phyloP scores from a whole-genome alignment of 2,113 vertebrate genomes.

The Rafetus swinhoei region DNA sequence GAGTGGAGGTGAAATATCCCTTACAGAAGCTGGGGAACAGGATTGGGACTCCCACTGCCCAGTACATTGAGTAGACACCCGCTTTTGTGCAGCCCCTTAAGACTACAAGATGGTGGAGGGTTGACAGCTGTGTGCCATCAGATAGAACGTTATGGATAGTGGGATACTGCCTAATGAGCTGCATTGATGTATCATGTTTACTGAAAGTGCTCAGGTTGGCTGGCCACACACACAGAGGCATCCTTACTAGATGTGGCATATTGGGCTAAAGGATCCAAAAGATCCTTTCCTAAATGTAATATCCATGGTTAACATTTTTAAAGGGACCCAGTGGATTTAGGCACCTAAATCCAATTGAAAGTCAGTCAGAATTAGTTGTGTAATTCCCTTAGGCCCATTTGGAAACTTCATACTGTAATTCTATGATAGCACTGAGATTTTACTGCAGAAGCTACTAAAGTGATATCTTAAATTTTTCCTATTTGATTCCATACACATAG shows the following conservation, averaged over 20 bases:
- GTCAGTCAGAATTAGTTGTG: not conserved
- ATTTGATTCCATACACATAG: not conserved
- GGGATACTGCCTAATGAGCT: no score
- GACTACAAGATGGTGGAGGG: not conserved
- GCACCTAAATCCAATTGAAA: not conserved
- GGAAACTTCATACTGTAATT: not conserved
- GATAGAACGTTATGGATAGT: not conserved
- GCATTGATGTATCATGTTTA: not conserved
- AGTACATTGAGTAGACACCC: not conserved
- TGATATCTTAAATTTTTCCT: not conserved
- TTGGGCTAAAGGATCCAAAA: not conserved
- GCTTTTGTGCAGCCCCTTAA: not conserved
- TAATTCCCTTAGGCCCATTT: not conserved
- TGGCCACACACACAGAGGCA: not conserved
- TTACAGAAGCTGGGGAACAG: not conserved
- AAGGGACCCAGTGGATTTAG: not conserved
- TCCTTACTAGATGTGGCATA: not conserved
- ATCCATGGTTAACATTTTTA: not conserved
- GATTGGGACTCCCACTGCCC: not conserved
- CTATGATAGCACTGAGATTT: not conserved
- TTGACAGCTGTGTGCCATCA: not conserved
- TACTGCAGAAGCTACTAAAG: not conserved
- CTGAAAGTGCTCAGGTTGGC: not conserved
- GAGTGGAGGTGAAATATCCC: not conserved
- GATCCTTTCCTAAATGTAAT: not conserved